Percentiles rank a stretch among this genome's conserved stretches.
Evolutionary conservation across 2,113 vertebrate species (phyloP).

Genomic region (Physeter macrocephalus): DNA sequence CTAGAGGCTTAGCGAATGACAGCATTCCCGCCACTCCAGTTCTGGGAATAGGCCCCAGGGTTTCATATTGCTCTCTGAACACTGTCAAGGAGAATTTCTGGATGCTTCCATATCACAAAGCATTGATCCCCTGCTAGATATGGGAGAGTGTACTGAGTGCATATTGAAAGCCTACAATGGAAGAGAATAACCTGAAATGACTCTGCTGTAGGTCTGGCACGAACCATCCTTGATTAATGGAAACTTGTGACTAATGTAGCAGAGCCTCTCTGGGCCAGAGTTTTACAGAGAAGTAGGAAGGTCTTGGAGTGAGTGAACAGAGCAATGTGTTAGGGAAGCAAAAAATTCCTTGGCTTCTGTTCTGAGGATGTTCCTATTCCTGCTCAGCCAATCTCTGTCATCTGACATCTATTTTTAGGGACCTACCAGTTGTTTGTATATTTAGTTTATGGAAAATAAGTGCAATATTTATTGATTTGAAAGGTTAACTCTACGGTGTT

Average conservation of each 20-base stretch:
- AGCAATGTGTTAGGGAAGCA: background rate
- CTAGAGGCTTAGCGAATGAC: background rate
- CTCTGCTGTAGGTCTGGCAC: background rate
- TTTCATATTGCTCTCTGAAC: background rate
- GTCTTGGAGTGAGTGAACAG: background rate
- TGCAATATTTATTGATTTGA: conserved; percentile 4
- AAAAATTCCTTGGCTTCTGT: background rate
- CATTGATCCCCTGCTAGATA: background rate
- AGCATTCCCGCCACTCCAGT: background rate
- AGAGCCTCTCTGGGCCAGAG: background rate
- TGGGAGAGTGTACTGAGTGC: background rate
- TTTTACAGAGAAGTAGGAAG: background rate
- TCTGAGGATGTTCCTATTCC: conserved; percentile 3
- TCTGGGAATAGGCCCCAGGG: background rate
- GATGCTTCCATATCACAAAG: background rate
- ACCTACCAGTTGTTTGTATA: conserved; percentile 19
- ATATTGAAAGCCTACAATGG: background rate
- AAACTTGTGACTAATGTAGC: background rate
- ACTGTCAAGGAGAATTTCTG: background rate
- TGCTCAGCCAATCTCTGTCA: conserved; percentile 10
- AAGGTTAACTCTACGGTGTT: background rate
- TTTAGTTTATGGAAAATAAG: conserved; percentile 42
- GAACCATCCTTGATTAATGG: background rate
- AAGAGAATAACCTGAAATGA: background rate
- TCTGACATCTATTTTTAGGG: conserved; percentile 51